Percentiles rank a stretch among this genome's conserved stretches.
These are phyloP conservation scores for Atherinosoma microstoma DNA, from an alignment of 2,797 vertebrate species.

Conservation along the genomic window DNA sequence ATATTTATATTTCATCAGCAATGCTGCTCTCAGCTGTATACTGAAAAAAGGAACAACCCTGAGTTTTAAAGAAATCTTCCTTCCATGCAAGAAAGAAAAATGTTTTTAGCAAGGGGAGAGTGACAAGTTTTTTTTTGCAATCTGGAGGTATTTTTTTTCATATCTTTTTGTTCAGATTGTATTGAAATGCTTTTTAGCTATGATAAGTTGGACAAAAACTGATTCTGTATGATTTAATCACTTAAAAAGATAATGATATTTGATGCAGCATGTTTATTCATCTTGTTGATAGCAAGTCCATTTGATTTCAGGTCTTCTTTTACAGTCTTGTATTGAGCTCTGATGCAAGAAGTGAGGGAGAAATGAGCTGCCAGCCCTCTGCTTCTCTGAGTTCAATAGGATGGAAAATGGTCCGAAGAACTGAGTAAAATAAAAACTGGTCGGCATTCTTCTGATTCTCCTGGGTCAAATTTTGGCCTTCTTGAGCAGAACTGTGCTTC, in stretches of 20 bases:
- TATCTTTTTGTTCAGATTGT: background rate
- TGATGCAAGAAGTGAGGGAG: slow-evolving; percentile 11
- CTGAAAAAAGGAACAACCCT: too few relatives aligned
- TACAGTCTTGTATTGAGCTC: slow-evolving; percentile 11
- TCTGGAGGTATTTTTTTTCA: background rate
- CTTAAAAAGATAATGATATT: background rate
- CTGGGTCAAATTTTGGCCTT: slow-evolving; percentile 29
- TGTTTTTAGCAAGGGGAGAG: too few relatives aligned
- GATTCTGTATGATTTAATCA: background rate
- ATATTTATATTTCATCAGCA: too few relatives aligned
- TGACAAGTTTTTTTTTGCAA: background rate
- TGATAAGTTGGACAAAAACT: background rate
- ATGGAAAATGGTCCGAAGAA: slow-evolving; percentile 35
- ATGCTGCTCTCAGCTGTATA: too few relatives aligned
- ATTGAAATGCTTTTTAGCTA: background rate
- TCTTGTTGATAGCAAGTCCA: background rate
- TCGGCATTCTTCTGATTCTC: slow-evolving; percentile 50
- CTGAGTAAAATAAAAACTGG: slow-evolving; percentile 34
- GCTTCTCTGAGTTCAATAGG: slow-evolving; percentile 13
- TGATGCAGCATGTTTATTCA: background rate
- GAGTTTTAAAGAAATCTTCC: too few relatives aligned
- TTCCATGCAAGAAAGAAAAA: too few relatives aligned
- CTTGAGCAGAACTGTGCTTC: slow-evolving; percentile 23
- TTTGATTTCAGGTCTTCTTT: background rate
- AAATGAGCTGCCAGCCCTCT: slow-evolving; percentile 20